A percentile compares a stretch with the other conserved stretches of the same genome.
Conservation (phyloP, 2,113 vertebrate genomes). For the Hucho hucho region DNA sequence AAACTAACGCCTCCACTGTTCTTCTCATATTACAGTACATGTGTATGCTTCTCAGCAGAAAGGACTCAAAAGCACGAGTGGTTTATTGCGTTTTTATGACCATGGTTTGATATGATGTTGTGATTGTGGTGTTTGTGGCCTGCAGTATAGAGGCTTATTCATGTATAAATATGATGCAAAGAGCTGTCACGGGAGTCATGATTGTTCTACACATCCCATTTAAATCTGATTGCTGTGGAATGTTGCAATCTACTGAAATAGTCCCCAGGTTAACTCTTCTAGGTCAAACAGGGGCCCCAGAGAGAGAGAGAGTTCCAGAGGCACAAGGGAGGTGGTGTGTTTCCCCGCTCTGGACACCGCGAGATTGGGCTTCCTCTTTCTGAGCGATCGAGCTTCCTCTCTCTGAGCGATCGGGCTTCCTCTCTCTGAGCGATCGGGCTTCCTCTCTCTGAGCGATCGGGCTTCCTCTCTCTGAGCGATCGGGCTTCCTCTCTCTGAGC, state of each 20-base stretch:
- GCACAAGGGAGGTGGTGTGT: not conserved
- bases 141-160: too few relatives aligned
- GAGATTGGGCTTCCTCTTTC: slow-evolving; percentile 2
- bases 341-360: not conserved
- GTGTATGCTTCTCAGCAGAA: not conserved
- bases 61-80: not conserved
- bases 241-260: too few relatives aligned
- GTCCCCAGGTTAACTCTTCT: too few relatives aligned
- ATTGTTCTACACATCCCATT: too few relatives aligned
- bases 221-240: too few relatives aligned
- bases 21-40: not conserved
- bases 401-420: slow-evolving; percentile 9
- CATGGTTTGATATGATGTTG: too few relatives aligned
- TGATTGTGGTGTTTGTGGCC: too few relatives aligned
- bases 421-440: slow-evolving; percentile 7
- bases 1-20: not conserved
- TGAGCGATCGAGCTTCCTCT: too few relatives aligned
- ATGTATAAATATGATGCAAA: too few relatives aligned
- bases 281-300: too few relatives aligned
- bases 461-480: slow-evolving; percentile 8
- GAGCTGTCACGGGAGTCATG: too few relatives aligned
- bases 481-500: slow-evolving; percentile 11
- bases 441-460: slow-evolving; percentile 10
- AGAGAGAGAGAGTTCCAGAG: not conserved
- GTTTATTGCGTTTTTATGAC: too few relatives aligned